Base-by-base conservation (phyloP, 2,113 vertebrate species). In the Sardina pilchardus region DNA sequence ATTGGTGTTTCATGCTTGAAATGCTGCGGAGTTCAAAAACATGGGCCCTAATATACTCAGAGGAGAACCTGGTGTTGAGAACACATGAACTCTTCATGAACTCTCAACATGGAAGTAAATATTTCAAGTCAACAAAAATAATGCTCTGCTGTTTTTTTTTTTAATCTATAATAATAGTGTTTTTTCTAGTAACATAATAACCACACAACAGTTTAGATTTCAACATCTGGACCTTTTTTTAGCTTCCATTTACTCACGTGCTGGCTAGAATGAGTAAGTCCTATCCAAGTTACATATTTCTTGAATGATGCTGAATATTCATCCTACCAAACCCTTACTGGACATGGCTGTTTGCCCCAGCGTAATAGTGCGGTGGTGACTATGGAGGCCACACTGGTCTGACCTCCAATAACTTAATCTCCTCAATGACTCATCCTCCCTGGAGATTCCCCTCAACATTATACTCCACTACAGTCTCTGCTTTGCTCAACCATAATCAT, bases 351-450 rank as follows among this genome's bases (percentile, higher is more conserved):
- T 59, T 59, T 59, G 21, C 53, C 19, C 3, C 19, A 24, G 7
- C 19, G 6, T 36, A 4, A 8, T 71, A 10, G 26, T 17, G 14
- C 14, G 8, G 3, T 16, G 30, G 30, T 17, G 14, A 78, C 14
- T 34, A 12, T 36, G 10, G 71, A 21, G 30, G 12, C 34, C 12
- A 1, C 2, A 14, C 59, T 78, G 71, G 56, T n/a, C 34, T 78
- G 71, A 36, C 71, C 10, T 78, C 2, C n/a, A 63, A n/a, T 63
- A 30, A 71, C 30, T 34, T 78, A 30, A 78, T 78, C 26, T 36
- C 71, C 34, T 36, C 30, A 78, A 36, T 34, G 71, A 78, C 71
- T 78, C 34, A 34, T 78, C 71, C 71, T 78, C 63, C 63, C 71
- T 16, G 26, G 71, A 78, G 71, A 78, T 39, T 78, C n/a, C 63